Evolutionary conservation across 2,113 vertebrate species (phyloP).

Genomic region (Ailurus styani): DNA sequence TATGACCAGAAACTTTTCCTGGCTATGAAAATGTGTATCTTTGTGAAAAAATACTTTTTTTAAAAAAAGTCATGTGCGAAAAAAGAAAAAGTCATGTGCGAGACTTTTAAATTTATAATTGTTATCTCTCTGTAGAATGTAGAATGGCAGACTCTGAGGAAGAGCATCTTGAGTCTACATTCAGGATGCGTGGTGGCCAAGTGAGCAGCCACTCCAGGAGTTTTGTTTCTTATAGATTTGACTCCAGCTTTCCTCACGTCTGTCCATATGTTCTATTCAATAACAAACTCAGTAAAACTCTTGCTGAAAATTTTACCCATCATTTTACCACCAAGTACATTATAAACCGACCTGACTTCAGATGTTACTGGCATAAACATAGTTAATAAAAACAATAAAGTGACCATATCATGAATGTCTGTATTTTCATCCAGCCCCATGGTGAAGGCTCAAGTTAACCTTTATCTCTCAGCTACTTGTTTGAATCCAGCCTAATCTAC

Average conservation of each 20-base stretch:
- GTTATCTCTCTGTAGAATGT: background rate
- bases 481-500: background rate
- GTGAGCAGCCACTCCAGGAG: background rate
- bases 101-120: background rate
- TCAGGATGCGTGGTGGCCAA: background rate
- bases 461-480: background rate
- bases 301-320: background rate
- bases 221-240: background rate
- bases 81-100: background rate
- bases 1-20: background rate
- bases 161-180: background rate
- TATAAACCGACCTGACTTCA: background rate
- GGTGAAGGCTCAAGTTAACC: background rate
- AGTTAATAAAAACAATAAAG: background rate
- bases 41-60: background rate
- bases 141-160: background rate
- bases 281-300: background rate
- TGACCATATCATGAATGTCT: background rate
- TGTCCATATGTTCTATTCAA: background rate
- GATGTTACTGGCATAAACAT: background rate
- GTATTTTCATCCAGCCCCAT: background rate
- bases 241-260: background rate
- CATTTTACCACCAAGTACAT: background rate
- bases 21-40: background rate
- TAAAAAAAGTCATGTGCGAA: background rate